Evolutionary conservation across 2,113 vertebrate genomes (phyloP).

Genomic region (Xenopus tropicalis): DNA sequence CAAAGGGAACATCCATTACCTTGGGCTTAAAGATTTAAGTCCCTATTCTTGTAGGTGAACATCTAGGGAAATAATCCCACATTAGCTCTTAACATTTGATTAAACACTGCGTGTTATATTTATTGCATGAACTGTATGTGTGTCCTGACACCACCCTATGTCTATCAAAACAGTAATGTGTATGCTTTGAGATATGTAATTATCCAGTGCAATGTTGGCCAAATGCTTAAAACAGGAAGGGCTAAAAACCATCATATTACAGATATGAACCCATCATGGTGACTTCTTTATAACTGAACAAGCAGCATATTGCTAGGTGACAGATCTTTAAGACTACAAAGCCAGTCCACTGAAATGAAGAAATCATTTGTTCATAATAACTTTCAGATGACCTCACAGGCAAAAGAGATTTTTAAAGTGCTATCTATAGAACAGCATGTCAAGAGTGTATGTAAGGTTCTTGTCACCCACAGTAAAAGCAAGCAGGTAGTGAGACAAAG

Average conservation of each 20-base stretch:
- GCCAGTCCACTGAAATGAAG: slow-evolving; percentile 75
- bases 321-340: slow-evolving; percentile 77
- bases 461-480: slow-evolving; percentile 60
- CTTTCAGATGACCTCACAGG: slow-evolving; percentile 73
- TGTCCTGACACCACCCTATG: too few species aligned
- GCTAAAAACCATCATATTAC: slow-evolving; percentile 64
- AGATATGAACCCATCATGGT: slow-evolving; percentile 69
- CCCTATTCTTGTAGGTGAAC: too few species aligned
- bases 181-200: too few species aligned
- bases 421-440: slow-evolving; percentile 61
- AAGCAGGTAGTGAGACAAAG: slow-evolving; percentile 68
- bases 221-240: too few species aligned
- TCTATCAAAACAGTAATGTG: too few species aligned
- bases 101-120: too few species aligned
- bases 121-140: too few species aligned
- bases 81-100: too few species aligned
- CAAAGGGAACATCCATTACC: too few species aligned
- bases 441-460: slow-evolving; percentile 50
- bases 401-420: slow-evolving; percentile 69
- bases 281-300: slow-evolving; percentile 75
- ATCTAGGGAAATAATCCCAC: too few species aligned
- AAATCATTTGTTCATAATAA: slow-evolving; percentile 80
- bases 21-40: too few species aligned
- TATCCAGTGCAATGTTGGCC: too few species aligned
- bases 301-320: slow-evolving; percentile 75